phyloP scores from a whole-genome alignment of 1,140 invertebrate genomes.

The Aphidius ervi region DNA sequence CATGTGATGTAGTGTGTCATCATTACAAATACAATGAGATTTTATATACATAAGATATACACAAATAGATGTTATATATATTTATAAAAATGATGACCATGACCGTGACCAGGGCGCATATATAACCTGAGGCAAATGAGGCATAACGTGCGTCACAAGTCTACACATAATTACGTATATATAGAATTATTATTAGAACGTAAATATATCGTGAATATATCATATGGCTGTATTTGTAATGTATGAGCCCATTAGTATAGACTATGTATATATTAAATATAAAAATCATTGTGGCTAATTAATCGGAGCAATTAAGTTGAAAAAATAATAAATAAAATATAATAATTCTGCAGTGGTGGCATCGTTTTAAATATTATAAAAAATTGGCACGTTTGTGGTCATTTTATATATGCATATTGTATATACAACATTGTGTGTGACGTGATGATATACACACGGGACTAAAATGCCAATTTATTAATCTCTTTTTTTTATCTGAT shows the following conservation, averaged over 20 bases:
- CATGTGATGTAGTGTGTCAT: too few relatives aligned
- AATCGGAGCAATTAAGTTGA: slow-evolving; percentile 43
- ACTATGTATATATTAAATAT: slow-evolving; percentile 17
- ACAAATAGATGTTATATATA: too few relatives aligned
- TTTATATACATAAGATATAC: too few relatives aligned
- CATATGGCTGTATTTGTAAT: slow-evolving; percentile 24
- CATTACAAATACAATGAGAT: too few relatives aligned
- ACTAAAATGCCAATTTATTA: slow-evolving; percentile 40
- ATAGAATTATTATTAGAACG: too few relatives aligned
- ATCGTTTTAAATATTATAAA: slow-evolving; percentile 4
- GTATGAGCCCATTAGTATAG: slow-evolving; percentile 37
- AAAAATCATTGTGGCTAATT: slow-evolving; percentile 43
- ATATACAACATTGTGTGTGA: slow-evolving; percentile 25
- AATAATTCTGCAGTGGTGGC: not conserved
- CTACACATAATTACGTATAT: too few relatives aligned
- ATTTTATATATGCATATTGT: slow-evolving; percentile 24
- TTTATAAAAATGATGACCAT: too few relatives aligned
- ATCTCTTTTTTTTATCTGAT: slow-evolving; percentile 25
- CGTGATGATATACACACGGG: slow-evolving; percentile 40
- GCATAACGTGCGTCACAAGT: too few relatives aligned
- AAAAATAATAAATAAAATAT: slow-evolving; percentile 19
- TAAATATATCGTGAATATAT: too few relatives aligned
- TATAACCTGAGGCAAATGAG: too few relatives aligned
- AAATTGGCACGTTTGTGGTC: slow-evolving; percentile 20
- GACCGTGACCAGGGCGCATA: too few relatives aligned